phyloP scores from a whole-genome alignment of 2,888 invertebrate species.

The Oscheius sp. region DNA sequence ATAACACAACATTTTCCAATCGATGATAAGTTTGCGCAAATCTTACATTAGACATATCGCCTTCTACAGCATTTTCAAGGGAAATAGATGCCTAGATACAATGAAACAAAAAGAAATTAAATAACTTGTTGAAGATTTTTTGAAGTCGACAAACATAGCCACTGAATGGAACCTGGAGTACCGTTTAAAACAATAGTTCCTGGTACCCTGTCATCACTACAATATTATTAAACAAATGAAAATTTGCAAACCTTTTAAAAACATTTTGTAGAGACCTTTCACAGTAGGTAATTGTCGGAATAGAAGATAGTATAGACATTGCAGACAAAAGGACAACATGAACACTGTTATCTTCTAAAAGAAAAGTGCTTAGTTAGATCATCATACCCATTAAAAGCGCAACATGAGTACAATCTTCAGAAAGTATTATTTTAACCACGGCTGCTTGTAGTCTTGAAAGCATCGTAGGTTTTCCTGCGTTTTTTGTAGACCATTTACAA shows the following conservation, averaged over 20 bases:
- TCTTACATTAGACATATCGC: slow-evolving; percentile 38
- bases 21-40: slow-evolving; percentile 31
- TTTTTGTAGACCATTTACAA: slow-evolving; percentile 32
- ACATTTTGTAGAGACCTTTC: slow-evolving; percentile 37
- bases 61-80: slow-evolving; percentile 45
- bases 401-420: slow-evolving; percentile 36
- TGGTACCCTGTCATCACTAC: slow-evolving; percentile 45
- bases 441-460: slow-evolving; percentile 42
- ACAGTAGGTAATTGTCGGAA: slow-evolving; percentile 37
- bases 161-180: slow-evolving; percentile 59
- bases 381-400: slow-evolving; percentile 42
- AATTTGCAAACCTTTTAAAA: slow-evolving; percentile 32
- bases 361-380: too few species aligned
- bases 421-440: slow-evolving; percentile 33
- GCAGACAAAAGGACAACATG: slow-evolving; percentile 51
- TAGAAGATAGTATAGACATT: slow-evolving; percentile 48
- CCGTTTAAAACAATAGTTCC: slow-evolving; percentile 50
- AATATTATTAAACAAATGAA: not conserved
- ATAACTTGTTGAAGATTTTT: slow-evolving; percentile 4
- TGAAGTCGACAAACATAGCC: slow-evolving; percentile 47
- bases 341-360: slow-evolving; percentile 56
- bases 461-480: slow-evolving; percentile 35
- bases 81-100: slow-evolving; percentile 36
- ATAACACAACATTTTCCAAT: slow-evolving; percentile 26
- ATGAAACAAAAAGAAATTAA: not conserved